These are phyloP conservation scores for Tetropium fuscum DNA, from an alignment of 2,888 invertebrate genomes.

Conservation along the genomic window DNA sequence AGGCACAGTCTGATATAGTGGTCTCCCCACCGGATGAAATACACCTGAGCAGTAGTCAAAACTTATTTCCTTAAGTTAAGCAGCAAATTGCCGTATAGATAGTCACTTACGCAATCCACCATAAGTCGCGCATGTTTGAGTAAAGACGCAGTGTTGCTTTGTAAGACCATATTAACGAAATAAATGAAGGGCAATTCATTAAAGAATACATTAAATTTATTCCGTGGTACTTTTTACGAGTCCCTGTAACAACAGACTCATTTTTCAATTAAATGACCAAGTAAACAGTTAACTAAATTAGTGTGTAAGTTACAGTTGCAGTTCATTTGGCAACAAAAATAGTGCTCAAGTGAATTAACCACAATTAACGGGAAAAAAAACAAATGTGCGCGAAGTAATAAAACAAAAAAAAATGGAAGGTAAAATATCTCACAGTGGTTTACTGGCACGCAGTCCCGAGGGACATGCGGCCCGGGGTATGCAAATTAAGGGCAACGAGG, in stretches of 20 bases:
- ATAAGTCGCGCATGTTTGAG: slow-evolving; percentile 42
- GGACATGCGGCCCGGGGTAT: slow-evolving; percentile 96
- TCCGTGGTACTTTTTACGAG: slow-evolving; percentile 12
- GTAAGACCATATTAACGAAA: not conserved
- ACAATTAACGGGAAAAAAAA: slow-evolving; percentile 7
- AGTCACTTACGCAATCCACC: slow-evolving; percentile 47
- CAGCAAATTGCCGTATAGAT: slow-evolving; percentile 52
- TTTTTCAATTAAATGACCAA: not conserved
- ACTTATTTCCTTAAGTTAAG: slow-evolving; percentile 48
- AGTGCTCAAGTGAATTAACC: slow-evolving; percentile 16
- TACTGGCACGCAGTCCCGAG: slow-evolving; percentile 91
- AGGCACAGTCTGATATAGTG: slow-evolving; percentile 8
- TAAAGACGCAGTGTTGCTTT: slow-evolving; percentile 18
- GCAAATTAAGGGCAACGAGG: slow-evolving; percentile 95
- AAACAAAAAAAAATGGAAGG: slow-evolving; percentile 51
- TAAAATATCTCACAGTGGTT: slow-evolving; percentile 76
- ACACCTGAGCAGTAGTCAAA: slow-evolving; percentile 35
- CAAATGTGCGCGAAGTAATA: slow-evolving; percentile 22
- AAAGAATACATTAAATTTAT: slow-evolving; percentile 5
- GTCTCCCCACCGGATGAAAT: slow-evolving; percentile 16
- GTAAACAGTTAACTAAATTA: not conserved
- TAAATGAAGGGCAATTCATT: not conserved
- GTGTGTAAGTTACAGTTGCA: slow-evolving; percentile 24
- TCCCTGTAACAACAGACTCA: not conserved
- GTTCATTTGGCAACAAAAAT: slow-evolving; percentile 6